Base-by-base conservation (phyloP, 2,888 invertebrate species). In the Endotricha flammealis region DNA sequence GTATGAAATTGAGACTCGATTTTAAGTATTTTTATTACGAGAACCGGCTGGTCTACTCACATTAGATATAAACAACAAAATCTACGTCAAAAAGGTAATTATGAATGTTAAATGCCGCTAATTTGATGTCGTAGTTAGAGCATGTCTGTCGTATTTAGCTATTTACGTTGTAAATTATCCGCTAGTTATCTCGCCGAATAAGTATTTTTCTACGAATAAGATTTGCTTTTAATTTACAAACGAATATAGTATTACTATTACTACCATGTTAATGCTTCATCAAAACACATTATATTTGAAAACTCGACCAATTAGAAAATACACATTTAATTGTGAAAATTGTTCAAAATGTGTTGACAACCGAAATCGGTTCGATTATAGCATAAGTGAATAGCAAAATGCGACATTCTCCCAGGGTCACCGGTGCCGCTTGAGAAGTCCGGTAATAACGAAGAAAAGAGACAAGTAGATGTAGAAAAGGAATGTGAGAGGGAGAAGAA, bases 381-480 rank as follows among this genome's bases (percentile, higher is more conserved):
- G 29, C 23, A 22, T 29, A 9, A 35, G 27, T 25, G 32, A 64
- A 63, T 64, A 54, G 59, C 48, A 53, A 55, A 48, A 44, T 36
- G 16, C 48, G 39, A 52, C 59, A 60, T 71, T 71, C 68, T 65
- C 79, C 55, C 83, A 83, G 83, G 82, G 57, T 65, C 80, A 33
- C 72, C 79, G 38, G 67, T 62, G 37, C 58, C 69, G 3, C 61
- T 69, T 38, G 72, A 70, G 61, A 73, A 67, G 44, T 53, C 62
- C 51, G 75, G 78, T 66, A 79, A 76, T 68, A 80, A 72, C 64
- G 53, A 49, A 38, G 47, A 55, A 41, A 50, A 50, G 51, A 66
- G 55, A 65, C 55, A 66, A 44, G 56, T 65, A 57, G 61, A 67
- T 55, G 61, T 66, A 64, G 64, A 59, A 51, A 69, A 67, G 58